These are phyloP conservation scores for Excalfactoria chinensis DNA, from an alignment of 2,113 vertebrate species.

Conservation along the genomic window DNA sequence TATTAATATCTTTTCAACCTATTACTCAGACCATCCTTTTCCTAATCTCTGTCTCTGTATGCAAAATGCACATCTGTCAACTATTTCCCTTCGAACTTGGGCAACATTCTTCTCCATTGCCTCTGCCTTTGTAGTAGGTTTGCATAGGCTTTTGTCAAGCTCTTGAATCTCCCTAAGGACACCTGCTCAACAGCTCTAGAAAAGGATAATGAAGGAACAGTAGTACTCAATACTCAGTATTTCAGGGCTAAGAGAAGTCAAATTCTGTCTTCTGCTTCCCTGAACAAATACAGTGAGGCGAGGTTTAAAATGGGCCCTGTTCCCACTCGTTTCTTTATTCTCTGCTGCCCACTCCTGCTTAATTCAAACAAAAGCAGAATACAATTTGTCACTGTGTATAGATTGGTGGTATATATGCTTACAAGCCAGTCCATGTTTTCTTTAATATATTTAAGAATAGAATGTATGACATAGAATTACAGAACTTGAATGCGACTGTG, in stretches of 20 bases:
- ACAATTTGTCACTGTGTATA: neutral
- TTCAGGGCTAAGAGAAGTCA: neutral
- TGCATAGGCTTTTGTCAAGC: constrained; percentile 34
- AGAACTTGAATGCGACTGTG: neutral
- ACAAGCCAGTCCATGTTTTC: neutral
- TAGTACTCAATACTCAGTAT: neutral
- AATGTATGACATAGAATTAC: neutral
- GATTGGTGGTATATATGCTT: neutral
- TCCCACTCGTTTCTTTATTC: neutral
- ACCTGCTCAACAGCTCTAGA: constrained; percentile 1
- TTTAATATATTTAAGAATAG: neutral
- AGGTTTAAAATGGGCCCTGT: neutral
- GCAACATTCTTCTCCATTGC: neutral
- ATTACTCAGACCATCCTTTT: neutral
- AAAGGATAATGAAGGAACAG: constrained; percentile 12
- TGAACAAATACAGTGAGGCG: neutral
- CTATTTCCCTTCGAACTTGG: neutral
- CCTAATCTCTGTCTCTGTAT: neutral
- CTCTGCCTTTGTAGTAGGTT: neutral
- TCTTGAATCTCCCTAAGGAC: neutral
- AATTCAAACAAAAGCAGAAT: neutral
- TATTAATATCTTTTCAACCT: neutral
- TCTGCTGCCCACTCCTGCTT: neutral
- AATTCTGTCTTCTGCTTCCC: neutral
- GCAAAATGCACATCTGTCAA: neutral